Conservation (phyloP, 2,113 vertebrate species). For the Coturnix japonica region DNA sequence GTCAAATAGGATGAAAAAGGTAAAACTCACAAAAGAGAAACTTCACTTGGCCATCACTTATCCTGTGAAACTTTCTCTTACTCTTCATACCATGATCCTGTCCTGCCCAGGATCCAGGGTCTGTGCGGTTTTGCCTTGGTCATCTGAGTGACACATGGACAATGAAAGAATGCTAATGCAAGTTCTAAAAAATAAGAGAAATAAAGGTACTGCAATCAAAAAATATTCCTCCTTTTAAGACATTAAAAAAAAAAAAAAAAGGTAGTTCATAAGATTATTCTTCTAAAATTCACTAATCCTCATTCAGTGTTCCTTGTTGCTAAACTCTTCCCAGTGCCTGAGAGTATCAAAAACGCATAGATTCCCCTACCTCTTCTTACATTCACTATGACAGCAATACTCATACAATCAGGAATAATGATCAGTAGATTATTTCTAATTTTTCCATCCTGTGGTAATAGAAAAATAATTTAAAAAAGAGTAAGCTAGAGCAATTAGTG, state of each 20-base stretch:
- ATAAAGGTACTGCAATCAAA: neutral
- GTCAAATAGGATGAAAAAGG: constrained; percentile 19
- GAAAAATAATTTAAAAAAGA: neutral
- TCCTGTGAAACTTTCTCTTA: neutral
- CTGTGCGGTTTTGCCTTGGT: neutral
- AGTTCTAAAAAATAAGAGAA: neutral
- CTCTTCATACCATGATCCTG: neutral
- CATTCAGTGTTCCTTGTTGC: neutral
- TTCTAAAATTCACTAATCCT: neutral
- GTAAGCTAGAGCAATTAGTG: neutral
- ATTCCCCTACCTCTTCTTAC: neutral
- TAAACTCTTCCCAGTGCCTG: neutral
- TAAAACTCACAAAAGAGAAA: constrained; percentile 18
- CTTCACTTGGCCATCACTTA: neutral
- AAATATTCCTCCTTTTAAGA: neutral
- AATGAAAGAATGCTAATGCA: neutral
- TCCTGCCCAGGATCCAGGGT: neutral
- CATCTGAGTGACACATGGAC: neutral
- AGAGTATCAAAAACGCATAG: constrained; percentile 9
- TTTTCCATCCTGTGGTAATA: neutral
- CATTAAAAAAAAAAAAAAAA: neutral
- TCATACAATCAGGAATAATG: neutral
- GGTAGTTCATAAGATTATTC: neutral
- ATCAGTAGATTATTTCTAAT: neutral
- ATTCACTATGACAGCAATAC: neutral